Base-by-base conservation (phyloP, 2,113 vertebrate species). In the Shinisaurus crocodilurus region DNA sequence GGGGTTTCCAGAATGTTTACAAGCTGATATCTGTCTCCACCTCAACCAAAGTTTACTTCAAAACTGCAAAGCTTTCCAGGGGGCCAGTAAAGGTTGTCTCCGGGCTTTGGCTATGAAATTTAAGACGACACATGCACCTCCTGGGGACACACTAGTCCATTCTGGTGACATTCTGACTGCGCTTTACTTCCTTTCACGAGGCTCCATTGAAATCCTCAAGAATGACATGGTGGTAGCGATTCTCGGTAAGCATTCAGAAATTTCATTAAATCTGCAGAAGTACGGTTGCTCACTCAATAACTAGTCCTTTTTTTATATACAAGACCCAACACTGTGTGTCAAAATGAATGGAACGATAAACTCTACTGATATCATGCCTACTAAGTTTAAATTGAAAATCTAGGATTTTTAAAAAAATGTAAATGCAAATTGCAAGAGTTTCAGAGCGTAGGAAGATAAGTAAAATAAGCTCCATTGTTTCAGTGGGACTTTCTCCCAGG, bases 21-120 rank as follows among this genome's bases (percentile, higher is more conserved):
- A 99, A 97, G 99, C 99, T 91, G 99, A 99, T 93, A 99, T 99
- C 95, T 99, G 99, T 93, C 98, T 99, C 82, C 99, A 99, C 92
- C 98, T 99, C 93, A 99, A 99, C 95, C 97, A 95, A 88, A 99
- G 96, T 86, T 98, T 99, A 89, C 98, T 99, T 91, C 97, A 99
- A 93, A 97, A 98, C 95, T 99, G 99, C 96, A 99, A 99, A 96
- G 99, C 99, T 18, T 99, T 99, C 96, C 95, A 95, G 32, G 99
- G 99, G 8, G 99, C 99, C 90, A 99, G 98, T 94, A 99, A 99
- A 97, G 99, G 99, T 93, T 99, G 99, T 94, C 98, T 99, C 92
- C 97, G 99, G 95, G 99, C 99, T 88, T 96, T 99, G 96, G 99
- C 99, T 94, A 99, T 99, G 98, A 98, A 98, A 94, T 99, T 99